Percentiles rank a stretch among this genome's conserved stretches.
These are phyloP conservation scores for Digitonthophagus gazella DNA, from an alignment of 2,888 invertebrate species.

Conservation along the genomic window DNA sequence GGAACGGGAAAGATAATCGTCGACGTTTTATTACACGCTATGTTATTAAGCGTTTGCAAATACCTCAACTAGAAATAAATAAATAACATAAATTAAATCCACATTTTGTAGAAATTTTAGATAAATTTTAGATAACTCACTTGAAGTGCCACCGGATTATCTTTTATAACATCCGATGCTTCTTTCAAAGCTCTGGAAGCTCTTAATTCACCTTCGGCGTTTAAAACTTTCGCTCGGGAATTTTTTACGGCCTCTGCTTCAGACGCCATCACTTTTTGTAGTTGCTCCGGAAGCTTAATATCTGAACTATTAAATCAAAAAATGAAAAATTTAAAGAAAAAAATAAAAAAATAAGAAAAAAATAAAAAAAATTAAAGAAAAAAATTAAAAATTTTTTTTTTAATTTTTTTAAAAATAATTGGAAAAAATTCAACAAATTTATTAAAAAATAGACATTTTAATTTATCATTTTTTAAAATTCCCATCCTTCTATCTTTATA, in stretches of 20 bases:
- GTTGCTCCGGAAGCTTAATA: not conserved
- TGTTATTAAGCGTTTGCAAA: slow-evolving; percentile 13
- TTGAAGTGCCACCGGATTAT: not conserved
- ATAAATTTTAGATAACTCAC: not conserved
- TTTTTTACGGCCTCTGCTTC: slow-evolving; percentile 6
- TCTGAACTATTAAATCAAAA: too few relatives aligned
- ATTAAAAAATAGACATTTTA: too few relatives aligned
- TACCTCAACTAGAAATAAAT: slow-evolving; percentile 6
- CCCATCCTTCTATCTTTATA: too few relatives aligned
- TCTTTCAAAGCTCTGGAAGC: slow-evolving; percentile 5
- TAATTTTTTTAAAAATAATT: too few relatives aligned
- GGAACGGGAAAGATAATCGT: slow-evolving; percentile 12
- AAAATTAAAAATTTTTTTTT: too few relatives aligned
- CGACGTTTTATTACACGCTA: not conserved
- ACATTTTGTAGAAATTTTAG: not conserved
- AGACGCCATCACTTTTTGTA: slow-evolving; percentile 10
- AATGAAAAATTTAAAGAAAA: too few relatives aligned
- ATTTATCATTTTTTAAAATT: too few relatives aligned
- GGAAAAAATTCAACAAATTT: too few relatives aligned
- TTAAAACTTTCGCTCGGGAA: slow-evolving; percentile 10
- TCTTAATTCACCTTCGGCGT: slow-evolving; percentile 10
- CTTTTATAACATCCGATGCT: slow-evolving; percentile 9
- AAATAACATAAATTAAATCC: not conserved
- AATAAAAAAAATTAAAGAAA: too few relatives aligned
- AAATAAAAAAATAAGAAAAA: too few relatives aligned